Conservation (phyloP, 2,888 invertebrate genomes). For the Vandiemenella viatica region DNA sequence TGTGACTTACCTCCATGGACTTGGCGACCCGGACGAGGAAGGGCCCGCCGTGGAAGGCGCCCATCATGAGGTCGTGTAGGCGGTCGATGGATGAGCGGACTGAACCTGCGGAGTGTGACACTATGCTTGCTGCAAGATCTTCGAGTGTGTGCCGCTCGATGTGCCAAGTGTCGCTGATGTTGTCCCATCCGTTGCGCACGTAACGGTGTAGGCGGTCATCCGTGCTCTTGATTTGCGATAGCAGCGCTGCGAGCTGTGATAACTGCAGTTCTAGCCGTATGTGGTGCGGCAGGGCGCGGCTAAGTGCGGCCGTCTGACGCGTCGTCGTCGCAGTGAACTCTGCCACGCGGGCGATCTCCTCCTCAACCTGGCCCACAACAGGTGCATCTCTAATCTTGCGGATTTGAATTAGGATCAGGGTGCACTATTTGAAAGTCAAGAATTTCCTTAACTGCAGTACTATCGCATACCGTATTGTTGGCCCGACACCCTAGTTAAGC, state of each 20-base stretch:
- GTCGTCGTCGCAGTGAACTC: conserved; percentile 21
- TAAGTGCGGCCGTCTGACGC: conserved; percentile 18
- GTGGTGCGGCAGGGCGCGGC: conserved; percentile 30
- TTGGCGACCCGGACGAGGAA: conserved; percentile 28
- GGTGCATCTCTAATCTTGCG: too few relatives aligned
- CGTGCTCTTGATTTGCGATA: conserved; percentile 41
- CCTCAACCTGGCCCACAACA: conserved; percentile 48
- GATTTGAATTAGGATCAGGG: too few relatives aligned
- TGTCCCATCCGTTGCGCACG: conserved; percentile 8
- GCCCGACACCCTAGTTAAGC: too few relatives aligned
- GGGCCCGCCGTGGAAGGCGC: conserved; percentile 29
- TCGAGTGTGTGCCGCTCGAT: conserved; percentile 39
- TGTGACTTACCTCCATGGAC: conserved; percentile 39
- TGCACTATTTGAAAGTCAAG: too few relatives aligned
- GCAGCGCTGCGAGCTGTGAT: conserved; percentile 43
- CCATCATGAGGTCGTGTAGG: conserved; percentile 45
- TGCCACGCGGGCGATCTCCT: conserved; percentile 20
- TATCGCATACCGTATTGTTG: too few relatives aligned
- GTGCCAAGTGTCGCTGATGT: conserved; percentile 7
- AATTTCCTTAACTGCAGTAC: too few relatives aligned
- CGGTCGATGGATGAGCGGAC: conserved; percentile 48
- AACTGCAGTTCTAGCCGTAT: conserved; percentile 42
- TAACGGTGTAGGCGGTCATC: conserved; percentile 23
- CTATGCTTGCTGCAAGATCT: conserved; percentile 52
- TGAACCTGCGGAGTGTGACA: conserved; percentile 49